Conservation (phyloP, 1,140 invertebrate genomes). For the Caenorhabditis latens region DNA sequence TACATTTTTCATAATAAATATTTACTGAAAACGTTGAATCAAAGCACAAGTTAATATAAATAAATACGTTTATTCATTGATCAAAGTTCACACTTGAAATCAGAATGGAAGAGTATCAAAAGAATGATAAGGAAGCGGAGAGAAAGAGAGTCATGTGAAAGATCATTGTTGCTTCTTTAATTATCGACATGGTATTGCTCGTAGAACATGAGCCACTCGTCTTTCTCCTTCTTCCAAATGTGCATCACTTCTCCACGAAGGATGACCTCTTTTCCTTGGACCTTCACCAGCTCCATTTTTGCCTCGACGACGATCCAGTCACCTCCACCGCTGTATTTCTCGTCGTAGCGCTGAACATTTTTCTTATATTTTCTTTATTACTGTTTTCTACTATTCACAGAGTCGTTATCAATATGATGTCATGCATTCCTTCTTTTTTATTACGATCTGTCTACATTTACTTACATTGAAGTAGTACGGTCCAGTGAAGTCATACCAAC, state of each 20-base stretch:
- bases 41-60: not conserved
- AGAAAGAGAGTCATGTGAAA: constrained; percentile 42
- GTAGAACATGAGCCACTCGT: constrained; percentile 52
- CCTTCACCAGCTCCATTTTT: constrained; percentile 16
- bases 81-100: constrained; percentile 16
- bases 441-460: not conserved
- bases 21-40: not conserved
- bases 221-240: constrained; percentile 44
- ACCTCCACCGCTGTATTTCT: constrained; percentile 51
- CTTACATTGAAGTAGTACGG: constrained; percentile 43
- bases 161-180: constrained; percentile 23
- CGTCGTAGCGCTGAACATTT: constrained; percentile 29
- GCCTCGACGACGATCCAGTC: constrained; percentile 29
- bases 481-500: constrained; percentile 50
- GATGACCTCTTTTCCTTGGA: constrained; percentile 34
- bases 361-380: not conserved
- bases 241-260: constrained; percentile 53
- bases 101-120: not conserved
- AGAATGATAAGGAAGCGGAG: not conserved
- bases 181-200: constrained; percentile 46
- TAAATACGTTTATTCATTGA: constrained; percentile 52
- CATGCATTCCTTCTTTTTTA: not conserved
- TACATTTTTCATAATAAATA: not conserved
- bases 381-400: not conserved
- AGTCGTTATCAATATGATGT: not conserved